Evolutionary conservation across 2,888 invertebrate species (phyloP).

Genomic region (Aradus depressus): DNA sequence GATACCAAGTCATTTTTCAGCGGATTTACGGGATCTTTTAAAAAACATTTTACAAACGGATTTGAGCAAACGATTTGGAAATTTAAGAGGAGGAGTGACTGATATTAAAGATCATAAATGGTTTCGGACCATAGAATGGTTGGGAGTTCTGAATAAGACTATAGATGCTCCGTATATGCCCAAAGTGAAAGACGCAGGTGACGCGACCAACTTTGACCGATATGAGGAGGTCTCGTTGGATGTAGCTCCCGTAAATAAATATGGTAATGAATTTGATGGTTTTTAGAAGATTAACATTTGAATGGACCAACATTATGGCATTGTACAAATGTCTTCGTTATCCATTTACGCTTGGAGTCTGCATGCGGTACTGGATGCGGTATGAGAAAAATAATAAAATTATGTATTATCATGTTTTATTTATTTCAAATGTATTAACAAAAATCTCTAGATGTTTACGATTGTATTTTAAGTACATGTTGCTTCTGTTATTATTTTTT

Average conservation of each 20-base stretch:
- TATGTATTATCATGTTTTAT: too few relatives aligned
- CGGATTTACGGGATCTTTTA: constrained; percentile 52
- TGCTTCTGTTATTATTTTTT: too few relatives aligned
- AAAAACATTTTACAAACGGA: constrained; percentile 69
- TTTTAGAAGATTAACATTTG: too few relatives aligned
- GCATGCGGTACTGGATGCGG: too few relatives aligned
- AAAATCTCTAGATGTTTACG: too few relatives aligned
- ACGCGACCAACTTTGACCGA: constrained; percentile 60
- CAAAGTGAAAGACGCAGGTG: constrained; percentile 43
- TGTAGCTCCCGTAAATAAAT: not conserved
- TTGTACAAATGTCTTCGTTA: too few relatives aligned
- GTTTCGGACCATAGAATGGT: constrained; percentile 76
- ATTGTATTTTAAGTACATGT: too few relatives aligned
- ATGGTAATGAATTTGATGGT: too few relatives aligned
- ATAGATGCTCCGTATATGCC: constrained; percentile 52
- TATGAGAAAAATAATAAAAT: too few relatives aligned
- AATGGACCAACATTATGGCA: too few relatives aligned
- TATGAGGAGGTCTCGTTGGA: constrained; percentile 40
- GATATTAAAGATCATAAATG: constrained; percentile 85
- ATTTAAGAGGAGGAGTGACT: constrained; percentile 67
- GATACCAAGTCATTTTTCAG: constrained; percentile 67
- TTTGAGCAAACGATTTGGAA: constrained; percentile 69
- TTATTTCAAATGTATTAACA: too few relatives aligned
- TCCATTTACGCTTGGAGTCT: too few relatives aligned
- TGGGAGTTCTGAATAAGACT: constrained; percentile 64